phyloP scores from a whole-genome alignment of 2,888 invertebrate species.

The Erpobdella octoculata region DNA sequence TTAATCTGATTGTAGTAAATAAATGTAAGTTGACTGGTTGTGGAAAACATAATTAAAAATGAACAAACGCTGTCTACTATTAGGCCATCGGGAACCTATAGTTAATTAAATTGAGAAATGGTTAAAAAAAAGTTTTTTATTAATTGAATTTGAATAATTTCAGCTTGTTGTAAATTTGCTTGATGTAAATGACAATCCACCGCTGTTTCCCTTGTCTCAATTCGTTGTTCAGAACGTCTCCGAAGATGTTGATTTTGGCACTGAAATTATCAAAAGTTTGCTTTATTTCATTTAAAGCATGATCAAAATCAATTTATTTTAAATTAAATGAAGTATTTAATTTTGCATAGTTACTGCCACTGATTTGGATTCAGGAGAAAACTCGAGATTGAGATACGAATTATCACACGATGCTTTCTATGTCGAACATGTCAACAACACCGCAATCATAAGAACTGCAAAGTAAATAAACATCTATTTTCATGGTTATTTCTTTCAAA shows the following conservation, averaged over 20 bases:
- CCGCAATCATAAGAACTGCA: constrained; percentile 43
- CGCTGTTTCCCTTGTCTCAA: constrained; percentile 82
- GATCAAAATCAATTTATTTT: not conserved
- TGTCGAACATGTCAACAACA: constrained; percentile 42
- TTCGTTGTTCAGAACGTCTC: constrained; percentile 65
- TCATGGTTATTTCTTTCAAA: no score
- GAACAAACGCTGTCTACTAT: no score
- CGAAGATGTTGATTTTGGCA: constrained; percentile 39
- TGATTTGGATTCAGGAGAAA: constrained; percentile 86
- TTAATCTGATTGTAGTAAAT: no score
- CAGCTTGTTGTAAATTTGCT: constrained; percentile 69
- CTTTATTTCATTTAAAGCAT: not conserved
- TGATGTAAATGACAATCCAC: constrained; percentile 93
- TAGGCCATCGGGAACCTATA: no score
- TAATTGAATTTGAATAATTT: no score
- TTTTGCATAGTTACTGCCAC: constrained; percentile 68
- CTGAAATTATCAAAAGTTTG: constrained; percentile 67
- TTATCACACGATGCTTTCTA: constrained; percentile 45
- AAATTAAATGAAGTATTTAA: constrained; percentile 30
- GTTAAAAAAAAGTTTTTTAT: no score
- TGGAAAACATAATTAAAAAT: no score
- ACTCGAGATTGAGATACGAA: constrained; percentile 53
- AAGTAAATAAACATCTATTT: constrained; percentile 33
- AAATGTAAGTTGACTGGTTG: no score
- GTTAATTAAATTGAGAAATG: no score